phyloP scores from a whole-genome alignment of 2,888 invertebrate genomes.

The Diarsia mendica region DNA sequence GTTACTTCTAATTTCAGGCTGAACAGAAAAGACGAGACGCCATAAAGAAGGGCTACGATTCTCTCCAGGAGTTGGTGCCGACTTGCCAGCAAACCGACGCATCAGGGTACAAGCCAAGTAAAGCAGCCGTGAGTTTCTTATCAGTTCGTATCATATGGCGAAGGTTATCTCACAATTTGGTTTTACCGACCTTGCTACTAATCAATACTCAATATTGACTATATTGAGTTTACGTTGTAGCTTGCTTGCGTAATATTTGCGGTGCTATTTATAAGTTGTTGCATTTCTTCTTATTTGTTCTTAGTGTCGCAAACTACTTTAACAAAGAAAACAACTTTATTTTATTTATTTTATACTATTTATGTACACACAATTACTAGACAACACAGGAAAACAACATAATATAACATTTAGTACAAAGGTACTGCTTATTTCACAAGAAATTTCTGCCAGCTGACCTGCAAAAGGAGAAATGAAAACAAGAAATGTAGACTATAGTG shows the following conservation, averaged over 20 bases:
- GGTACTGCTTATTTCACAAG: too few species aligned
- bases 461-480: too few species aligned
- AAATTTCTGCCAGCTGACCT: too few species aligned
- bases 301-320: not conserved
- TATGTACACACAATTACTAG: too few species aligned
- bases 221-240: conserved; percentile 31
- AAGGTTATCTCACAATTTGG: conserved; percentile 66
- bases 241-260: conserved; percentile 30
- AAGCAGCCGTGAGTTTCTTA: conserved; percentile 93
- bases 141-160: conserved; percentile 47
- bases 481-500: too few species aligned
- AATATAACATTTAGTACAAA: too few species aligned
- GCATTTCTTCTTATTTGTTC: not conserved
- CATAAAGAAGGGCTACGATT: conserved; percentile 99
- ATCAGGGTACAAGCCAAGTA: conserved; percentile 98
- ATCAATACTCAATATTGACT: conserved; percentile 56
- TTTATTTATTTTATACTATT: too few species aligned
- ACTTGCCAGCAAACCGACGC: conserved; percentile 98
- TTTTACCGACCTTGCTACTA: conserved; percentile 60
- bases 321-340: not conserved
- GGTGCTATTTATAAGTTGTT: conserved; percentile 17
- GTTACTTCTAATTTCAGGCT: conserved; percentile 85
- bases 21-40: conserved; percentile 99
- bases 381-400: too few species aligned
- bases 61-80: conserved; percentile 97